These are phyloP conservation scores for Pristionchus maxplancki DNA, from an alignment of 2,888 invertebrate species.

Conservation along the genomic window DNA sequence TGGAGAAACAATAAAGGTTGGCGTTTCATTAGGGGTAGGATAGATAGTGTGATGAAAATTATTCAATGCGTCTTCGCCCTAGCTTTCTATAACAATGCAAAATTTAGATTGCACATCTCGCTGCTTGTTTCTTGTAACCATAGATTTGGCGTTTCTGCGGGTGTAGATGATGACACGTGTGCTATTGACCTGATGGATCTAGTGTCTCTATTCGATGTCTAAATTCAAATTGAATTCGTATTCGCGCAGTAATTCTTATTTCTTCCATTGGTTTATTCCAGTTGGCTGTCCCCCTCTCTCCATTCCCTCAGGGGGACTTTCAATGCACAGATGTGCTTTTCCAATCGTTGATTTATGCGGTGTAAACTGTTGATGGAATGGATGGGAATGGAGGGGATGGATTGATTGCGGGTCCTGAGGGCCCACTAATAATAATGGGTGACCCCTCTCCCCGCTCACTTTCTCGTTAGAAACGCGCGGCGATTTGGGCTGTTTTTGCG, in stretches of 20 bases:
- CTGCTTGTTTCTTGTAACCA: no score
- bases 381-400: background rate
- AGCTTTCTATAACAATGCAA: no score
- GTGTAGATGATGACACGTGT: no score
- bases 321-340: background rate
- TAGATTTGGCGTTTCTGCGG: no score
- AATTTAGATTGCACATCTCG: no score
- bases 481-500: conserved; percentile 20
- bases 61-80: no score
- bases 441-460: background rate
- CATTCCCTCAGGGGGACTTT: background rate
- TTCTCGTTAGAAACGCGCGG: background rate
- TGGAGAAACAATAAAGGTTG: no score
- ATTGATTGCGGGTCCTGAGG: background rate
- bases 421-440: background rate
- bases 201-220: no score
- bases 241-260: background rate
- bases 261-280: background rate
- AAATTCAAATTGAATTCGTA: no score
- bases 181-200: no score
- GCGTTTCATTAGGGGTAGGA: no score
- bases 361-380: conserved; percentile 36
- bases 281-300: background rate
- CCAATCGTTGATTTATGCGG: background rate
- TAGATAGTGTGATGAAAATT: no score